phyloP scores from a whole-genome alignment of 1,140 invertebrate species.

The Eueides isabella region DNA sequence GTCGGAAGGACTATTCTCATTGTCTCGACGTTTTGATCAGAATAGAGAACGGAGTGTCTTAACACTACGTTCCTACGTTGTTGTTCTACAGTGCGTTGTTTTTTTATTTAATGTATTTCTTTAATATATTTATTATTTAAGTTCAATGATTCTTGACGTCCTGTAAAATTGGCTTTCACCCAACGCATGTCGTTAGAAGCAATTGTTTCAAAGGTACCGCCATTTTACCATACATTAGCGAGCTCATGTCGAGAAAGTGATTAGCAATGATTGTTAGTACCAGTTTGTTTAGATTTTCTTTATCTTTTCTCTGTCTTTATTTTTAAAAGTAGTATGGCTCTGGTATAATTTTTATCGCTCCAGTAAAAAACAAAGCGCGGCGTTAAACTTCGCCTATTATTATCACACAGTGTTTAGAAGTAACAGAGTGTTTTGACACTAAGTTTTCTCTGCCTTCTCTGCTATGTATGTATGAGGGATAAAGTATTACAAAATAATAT shows the following conservation, averaged over 20 bases:
- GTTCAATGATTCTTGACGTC: neutral
- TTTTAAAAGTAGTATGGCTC: no score
- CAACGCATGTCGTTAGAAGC: neutral
- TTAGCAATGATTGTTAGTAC: neutral
- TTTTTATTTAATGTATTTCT: neutral
- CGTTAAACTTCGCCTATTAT: no score
- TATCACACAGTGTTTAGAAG: no score
- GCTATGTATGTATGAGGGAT: no score
- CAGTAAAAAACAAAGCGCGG: no score
- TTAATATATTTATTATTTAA: neutral
- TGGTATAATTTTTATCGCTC: no score
- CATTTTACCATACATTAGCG: neutral
- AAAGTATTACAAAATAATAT: no score
- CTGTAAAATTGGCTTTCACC: slow-evolving; percentile 7
- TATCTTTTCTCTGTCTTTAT: neutral
- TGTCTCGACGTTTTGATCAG: no score
- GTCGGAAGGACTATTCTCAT: no score
- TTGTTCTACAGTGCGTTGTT: neutral
- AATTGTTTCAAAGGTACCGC: neutral
- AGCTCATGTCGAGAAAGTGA: neutral
- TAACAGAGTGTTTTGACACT: no score
- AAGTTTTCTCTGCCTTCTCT: no score
- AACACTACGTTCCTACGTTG: neutral
- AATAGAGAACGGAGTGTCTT: no score
- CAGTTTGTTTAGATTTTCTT: neutral